Conservation (phyloP, 1,140 invertebrate species). For the Hylyphantes graminicola region DNA sequence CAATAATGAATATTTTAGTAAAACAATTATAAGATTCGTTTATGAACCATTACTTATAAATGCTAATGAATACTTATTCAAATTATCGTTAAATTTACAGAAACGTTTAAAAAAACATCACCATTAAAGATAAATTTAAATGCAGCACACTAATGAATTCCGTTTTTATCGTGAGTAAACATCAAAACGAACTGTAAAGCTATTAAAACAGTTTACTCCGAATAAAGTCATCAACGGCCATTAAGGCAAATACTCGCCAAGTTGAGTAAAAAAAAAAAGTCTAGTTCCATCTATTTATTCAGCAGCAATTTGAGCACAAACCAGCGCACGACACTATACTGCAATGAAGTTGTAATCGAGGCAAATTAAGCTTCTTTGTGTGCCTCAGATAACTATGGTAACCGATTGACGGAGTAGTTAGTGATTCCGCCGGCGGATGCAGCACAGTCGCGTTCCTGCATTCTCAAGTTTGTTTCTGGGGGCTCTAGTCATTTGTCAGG, state of each 20-base stretch:
- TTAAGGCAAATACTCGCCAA: slow-evolving; percentile 20
- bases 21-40: too few species aligned
- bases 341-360: slow-evolving; percentile 52
- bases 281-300: slow-evolving; percentile 35
- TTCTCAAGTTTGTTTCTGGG: slow-evolving; percentile 23
- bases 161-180: slow-evolving; percentile 13
- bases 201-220: slow-evolving; percentile 9
- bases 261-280: slow-evolving; percentile 10
- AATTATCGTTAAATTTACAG: too few species aligned
- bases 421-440: slow-evolving; percentile 30
- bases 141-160: slow-evolving; percentile 17
- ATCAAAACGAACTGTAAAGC: slow-evolving; percentile 14
- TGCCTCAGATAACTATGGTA: slow-evolving; percentile 52
- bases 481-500: slow-evolving; percentile 44
- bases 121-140: too few species aligned
- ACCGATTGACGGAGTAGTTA: slow-evolving; percentile 52
- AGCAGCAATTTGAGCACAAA: slow-evolving; percentile 17
- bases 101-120: too few species aligned
- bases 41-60: too few species aligned
- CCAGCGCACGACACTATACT: slow-evolving; percentile 20
- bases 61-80: too few species aligned
- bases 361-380: slow-evolving; percentile 42
- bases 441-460: slow-evolving; percentile 26
- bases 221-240: slow-evolving; percentile 55
- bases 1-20: too few species aligned